Evolutionary conservation across 2,113 vertebrate genomes (phyloP), one percentile per base, ranked within the genome.

Genomic region (Malurus cyaneus): DNA sequence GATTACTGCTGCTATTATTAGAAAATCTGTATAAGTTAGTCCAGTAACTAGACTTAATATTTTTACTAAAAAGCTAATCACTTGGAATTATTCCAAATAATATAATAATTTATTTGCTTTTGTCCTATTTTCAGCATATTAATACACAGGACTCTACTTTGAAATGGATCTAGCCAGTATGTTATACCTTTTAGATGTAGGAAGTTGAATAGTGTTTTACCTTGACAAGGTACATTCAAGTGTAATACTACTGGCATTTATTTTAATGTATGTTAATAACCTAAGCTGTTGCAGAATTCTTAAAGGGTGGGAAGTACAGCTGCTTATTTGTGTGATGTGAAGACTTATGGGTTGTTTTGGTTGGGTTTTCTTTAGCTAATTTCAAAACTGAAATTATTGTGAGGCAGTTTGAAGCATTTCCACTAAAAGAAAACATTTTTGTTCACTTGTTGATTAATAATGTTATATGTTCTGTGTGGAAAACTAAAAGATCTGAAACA

Each of bases 81-180:
- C 12, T 61, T 61, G 26, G 8, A 61, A 53, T 80, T 74, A 70
- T 50, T 93, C n/a, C 25, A 93, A 86, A 66, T 69, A 73, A 31
- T 57, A 64, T 10, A 88, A 25, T 57, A 12, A 86, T 62, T 66
- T 74, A 66, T 70, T 85, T 91, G 23, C 15, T 70, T 87, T 78
- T 94, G 69, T 84, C 56, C 60, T 91, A 5, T 95, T 92, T 95
- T 81, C 64, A 78, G 56, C 44, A 54, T 80, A 32, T 59, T 87
- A 78, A 73, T 92, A 69, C 60, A 67, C 36, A 79, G 28, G 69
- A 73, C 46, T 92, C 53, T 77, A 3, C 54, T 82, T 86, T 69
- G 78, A 82, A 86, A 88, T 67, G 83, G 60, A 50, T 62, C 54
- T 92, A 88, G 83, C 52, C 47, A 91, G 12, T 83, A 34, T 54